Conservation (phyloP, 2,113 vertebrate species). For the Corythoichthys intestinalis region DNA sequence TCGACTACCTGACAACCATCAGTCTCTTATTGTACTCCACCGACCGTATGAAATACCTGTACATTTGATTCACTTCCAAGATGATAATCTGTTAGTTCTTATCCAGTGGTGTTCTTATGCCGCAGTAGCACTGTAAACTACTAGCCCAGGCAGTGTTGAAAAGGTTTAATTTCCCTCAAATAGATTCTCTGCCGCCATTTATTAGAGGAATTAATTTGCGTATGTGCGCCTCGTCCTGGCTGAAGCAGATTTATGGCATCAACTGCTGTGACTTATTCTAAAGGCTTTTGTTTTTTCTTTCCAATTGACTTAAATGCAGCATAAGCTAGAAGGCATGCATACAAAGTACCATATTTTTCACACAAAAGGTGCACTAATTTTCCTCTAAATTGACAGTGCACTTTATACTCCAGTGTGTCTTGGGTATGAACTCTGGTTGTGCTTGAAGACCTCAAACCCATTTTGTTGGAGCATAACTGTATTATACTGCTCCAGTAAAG, state of each 20-base stretch:
- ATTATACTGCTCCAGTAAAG: too few species aligned
- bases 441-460: too few species aligned
- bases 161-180: neutral
- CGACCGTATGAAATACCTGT: constrained; percentile 5
- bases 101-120: neutral
- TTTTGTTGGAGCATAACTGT: too few species aligned
- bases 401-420: too few species aligned
- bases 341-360: neutral
- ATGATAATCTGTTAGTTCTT: constrained; percentile 18
- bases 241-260: constrained; percentile 17
- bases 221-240: constrained; percentile 22
- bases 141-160: neutral
- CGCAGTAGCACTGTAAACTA: constrained; percentile 2
- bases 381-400: too few species aligned
- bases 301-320: constrained; percentile 18
- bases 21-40: constrained; percentile 26
- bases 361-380: too few species aligned
- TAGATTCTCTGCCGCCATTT: neutral
- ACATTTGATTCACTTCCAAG: neutral
- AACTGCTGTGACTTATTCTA: constrained; percentile 29
- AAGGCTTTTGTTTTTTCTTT: constrained; percentile 15
- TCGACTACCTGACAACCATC: constrained; percentile 9
- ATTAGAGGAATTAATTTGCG: constrained; percentile 24
- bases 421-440: too few species aligned
- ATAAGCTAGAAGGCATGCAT: constrained; percentile 1